Evolutionary conservation across 2,888 invertebrate genomes (phyloP), one percentile per base, ranked within the genome.

Genomic region (Drosophila hamatofila): DNA sequence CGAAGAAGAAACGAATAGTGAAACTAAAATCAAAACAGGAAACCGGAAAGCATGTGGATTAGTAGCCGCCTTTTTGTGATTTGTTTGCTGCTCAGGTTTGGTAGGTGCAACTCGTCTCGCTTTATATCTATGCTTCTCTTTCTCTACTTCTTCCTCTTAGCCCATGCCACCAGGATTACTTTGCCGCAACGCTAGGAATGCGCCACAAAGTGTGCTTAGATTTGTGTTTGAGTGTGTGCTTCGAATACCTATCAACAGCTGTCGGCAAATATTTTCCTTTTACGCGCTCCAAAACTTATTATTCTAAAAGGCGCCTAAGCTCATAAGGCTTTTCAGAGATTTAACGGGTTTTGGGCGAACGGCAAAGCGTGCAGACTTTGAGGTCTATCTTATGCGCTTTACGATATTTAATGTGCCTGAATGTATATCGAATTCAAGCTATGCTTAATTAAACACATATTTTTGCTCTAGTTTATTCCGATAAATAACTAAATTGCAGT

Each of bases 11-110:
- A 59, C 63, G 27, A 64, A 25, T 66, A 71, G 64, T 68, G 63
- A 3, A 71, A 78, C 69, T 78, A 75, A 78, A 85, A 88, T 66
- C 82, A 84, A 81, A 84, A 87, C 89, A 87, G 72, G 90, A 89
- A 85, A 71, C 79, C 87, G 88, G 83, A 88, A 91, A 92, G 84
- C 92, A 92, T 93, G 92, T 92, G 92, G 93, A 92, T 92, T 92
- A 92, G 92, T 91, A 92, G 92, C 89, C 92, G 92, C 91, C 85
- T 91, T 81, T 90, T 91, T 86, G 87, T 91, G 82, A 88, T 92
- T 89, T 89, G 92, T 89, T 88, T 92, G 82, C 91, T 92, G 80
- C 90, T 92, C 81, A 90, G 91, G 89, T 89, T 92, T 74, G 93
- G 92, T 92, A 92, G 87, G 92, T 92, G 82, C 62, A 61, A 71